Evolutionary conservation across 2,797 vertebrate species (phyloP).

Genomic region (Crenuchus spilurus): DNA sequence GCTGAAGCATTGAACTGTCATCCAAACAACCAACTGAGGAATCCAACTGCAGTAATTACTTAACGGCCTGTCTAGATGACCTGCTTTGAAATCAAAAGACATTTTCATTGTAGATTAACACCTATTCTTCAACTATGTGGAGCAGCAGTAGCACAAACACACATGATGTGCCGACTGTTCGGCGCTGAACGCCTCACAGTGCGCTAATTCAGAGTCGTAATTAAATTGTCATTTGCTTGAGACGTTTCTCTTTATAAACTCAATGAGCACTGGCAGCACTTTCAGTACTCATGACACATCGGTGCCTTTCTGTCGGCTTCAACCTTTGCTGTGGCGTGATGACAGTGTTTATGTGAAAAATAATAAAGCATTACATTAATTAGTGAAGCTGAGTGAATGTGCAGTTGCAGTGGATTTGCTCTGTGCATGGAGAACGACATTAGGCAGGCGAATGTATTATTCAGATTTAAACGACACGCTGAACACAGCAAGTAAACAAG

Average conservation of each 20-base stretch:
- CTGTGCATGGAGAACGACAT: neutral
- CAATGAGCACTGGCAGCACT: neutral
- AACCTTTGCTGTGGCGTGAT: neutral
- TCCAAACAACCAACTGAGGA: neutral
- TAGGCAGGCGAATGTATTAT: neutral
- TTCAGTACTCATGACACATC: neutral
- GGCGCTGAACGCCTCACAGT: neutral
- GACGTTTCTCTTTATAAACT: neutral
- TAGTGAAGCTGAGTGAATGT: neutral
- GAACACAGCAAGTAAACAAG: neutral
- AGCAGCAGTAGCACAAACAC: conserved; percentile 1
- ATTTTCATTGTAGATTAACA: neutral
- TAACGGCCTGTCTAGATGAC: neutral
- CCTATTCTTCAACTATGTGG: neutral
- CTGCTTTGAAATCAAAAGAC: neutral
- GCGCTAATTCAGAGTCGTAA: neutral
- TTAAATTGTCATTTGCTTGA: conserved; percentile 13
- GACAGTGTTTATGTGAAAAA: neutral
- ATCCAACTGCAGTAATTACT: neutral
- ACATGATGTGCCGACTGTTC: neutral
- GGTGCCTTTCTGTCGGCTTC: neutral
- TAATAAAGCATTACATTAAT: neutral
- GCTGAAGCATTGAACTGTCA: neutral
- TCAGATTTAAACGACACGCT: neutral
- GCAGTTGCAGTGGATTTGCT: neutral